phyloP scores from a whole-genome alignment of 1,140 invertebrate species.

The Acromyrmex heyeri region DNA sequence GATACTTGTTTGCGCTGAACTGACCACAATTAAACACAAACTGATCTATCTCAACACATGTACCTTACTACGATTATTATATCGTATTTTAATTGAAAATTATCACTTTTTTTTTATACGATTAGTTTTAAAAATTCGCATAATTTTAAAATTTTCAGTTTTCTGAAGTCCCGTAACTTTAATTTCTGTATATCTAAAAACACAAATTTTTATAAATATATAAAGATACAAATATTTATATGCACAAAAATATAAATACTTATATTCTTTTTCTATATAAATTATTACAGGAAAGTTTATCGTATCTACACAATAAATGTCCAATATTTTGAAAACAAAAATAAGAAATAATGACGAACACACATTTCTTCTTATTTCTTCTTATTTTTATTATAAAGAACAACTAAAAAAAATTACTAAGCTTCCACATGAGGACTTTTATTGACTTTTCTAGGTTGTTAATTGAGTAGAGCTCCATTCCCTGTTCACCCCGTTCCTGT shows the following conservation, averaged over 20 bases:
- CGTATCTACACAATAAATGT: too few species aligned
- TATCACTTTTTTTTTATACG: not conserved
- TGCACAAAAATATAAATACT: not conserved
- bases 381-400: too few species aligned
- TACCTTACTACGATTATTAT: not conserved
- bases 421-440: too few species aligned
- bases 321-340: too few species aligned
- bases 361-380: too few species aligned
- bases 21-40: not conserved
- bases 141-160: not conserved
- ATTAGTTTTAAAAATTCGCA: not conserved
- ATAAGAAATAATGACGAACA: too few species aligned
- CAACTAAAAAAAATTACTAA: too few species aligned
- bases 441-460: too few species aligned
- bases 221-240: not conserved
- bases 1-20: not conserved
- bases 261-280: too few species aligned
- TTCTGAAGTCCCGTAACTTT: not conserved
- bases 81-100: slow-evolving; percentile 11
- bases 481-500: too few species aligned
- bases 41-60: not conserved
- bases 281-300: too few species aligned
- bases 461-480: too few species aligned
- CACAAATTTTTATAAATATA: not conserved
- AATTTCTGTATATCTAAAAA: not conserved